These are phyloP conservation scores for Amia ocellicauda DNA, from an alignment of 2,113 vertebrate genomes.

Conservation along the genomic window DNA sequence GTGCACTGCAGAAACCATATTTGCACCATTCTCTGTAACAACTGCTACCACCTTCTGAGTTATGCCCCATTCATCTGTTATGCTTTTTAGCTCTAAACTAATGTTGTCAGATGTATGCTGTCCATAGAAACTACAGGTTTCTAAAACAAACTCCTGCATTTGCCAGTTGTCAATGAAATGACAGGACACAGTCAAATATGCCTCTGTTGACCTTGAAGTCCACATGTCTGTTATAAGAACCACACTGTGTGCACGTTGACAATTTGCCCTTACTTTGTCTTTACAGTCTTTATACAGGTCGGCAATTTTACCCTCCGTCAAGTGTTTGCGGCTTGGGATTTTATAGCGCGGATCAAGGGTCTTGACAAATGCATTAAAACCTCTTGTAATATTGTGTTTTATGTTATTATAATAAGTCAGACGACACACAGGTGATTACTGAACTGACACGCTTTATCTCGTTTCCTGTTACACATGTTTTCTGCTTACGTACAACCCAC, in stretches of 20 bases:
- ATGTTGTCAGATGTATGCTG: slow-evolving; percentile 30
- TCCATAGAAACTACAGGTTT: slow-evolving; percentile 20
- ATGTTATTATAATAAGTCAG: too few relatives aligned
- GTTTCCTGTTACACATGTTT: too few relatives aligned
- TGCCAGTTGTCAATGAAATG: slow-evolving; percentile 29
- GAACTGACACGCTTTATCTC: too few relatives aligned
- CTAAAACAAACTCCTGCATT: slow-evolving; percentile 22
- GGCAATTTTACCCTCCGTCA: slow-evolving; percentile 12
- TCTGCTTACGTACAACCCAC: too few relatives aligned
- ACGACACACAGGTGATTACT: too few relatives aligned
- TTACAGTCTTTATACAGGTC: slow-evolving; percentile 27
- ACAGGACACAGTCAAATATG: slow-evolving; percentile 21
- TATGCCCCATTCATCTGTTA: slow-evolving; percentile 30
- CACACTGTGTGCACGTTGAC: slow-evolving; percentile 10
- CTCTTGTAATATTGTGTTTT: too few relatives aligned
- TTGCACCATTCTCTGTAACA: slow-evolving; percentile 23
- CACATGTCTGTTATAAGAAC: slow-evolving; percentile 18
- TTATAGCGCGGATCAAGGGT: too few relatives aligned
- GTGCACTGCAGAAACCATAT: slow-evolving; percentile 26
- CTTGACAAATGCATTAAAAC: too few relatives aligned
- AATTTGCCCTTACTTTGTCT: slow-evolving; percentile 22
- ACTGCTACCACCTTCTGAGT: slow-evolving; percentile 26
- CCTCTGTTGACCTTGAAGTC: slow-evolving; percentile 20
- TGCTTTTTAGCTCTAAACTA: slow-evolving; percentile 15
- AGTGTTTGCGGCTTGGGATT: slow-evolving; percentile 2